These are phyloP conservation scores for Zaprionus obscuricornis DNA, from an alignment of 2,888 invertebrate species.

Conservation along the genomic window DNA sequence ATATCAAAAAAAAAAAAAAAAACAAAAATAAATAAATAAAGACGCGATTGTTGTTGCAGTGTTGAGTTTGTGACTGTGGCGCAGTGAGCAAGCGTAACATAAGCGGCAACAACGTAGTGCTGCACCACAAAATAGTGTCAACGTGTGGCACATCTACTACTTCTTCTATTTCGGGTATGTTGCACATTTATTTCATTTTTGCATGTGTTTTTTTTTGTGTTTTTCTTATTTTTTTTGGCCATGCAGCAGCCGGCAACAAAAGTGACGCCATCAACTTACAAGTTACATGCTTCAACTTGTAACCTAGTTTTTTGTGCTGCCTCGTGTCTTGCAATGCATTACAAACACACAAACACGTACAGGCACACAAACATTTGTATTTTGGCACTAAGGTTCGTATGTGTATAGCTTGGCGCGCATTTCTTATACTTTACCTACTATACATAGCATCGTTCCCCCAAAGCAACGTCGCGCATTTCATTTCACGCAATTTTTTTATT, in stretches of 20 bases:
- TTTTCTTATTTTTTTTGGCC: too few relatives aligned
- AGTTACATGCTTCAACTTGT: constrained; percentile 64
- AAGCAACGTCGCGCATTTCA: constrained; percentile 17
- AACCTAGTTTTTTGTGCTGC: constrained; percentile 57
- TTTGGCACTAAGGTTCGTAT: constrained; percentile 1
- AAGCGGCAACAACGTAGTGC: constrained; percentile 2
- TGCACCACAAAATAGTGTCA: background rate
- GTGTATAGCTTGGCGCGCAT: constrained; percentile 44
- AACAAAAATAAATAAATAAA: too few relatives aligned
- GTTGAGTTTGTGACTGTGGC: background rate
- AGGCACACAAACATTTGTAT: background rate
- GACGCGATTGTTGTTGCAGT: too few relatives aligned
- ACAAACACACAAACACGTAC: background rate
- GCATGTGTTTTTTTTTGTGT: too few relatives aligned
- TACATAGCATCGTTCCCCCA: too few relatives aligned
- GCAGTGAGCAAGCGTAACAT: background rate
- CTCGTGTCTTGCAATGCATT: constrained; percentile 36
- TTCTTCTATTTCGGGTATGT: constrained; percentile 55
- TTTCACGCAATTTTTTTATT: constrained; percentile 12
- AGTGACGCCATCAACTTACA: constrained; percentile 36
- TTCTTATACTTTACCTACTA: constrained; percentile 52
- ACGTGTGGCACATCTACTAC: too few relatives aligned
- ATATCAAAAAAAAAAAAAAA: too few relatives aligned
- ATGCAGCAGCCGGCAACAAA: constrained; percentile 22
- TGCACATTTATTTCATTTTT: constrained; percentile 27